Conservation (phyloP, 2,888 invertebrate genomes). For the Lasioglossum malachurum region DNA sequence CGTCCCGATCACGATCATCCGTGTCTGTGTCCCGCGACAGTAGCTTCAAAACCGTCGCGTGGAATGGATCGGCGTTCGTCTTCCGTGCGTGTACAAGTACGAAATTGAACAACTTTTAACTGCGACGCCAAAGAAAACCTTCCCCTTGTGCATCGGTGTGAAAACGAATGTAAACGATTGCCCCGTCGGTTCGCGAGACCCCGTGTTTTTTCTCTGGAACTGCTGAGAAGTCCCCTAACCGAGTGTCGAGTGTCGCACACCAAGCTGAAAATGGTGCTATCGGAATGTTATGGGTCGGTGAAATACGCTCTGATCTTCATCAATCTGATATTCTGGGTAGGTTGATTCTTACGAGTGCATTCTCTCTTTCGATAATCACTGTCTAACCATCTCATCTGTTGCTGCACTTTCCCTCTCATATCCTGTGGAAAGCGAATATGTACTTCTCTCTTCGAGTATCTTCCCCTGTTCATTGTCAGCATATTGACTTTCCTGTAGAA, state of each 20-base stretch:
- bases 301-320: conserved; percentile 90
- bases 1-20: not conserved
- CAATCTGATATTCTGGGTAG: conserved; percentile 91
- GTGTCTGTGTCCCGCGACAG: conserved; percentile 48
- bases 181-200: not conserved
- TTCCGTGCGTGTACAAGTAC: conserved; percentile 9
- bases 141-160: conserved; percentile 9
- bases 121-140: not conserved
- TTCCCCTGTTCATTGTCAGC: not conserved
- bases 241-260: conserved; percentile 34
- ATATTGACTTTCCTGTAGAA: not conserved
- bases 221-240: conserved; percentile 33
- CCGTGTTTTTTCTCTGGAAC: conserved; percentile 18
- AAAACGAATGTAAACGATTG: conserved; percentile 33
- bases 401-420: conserved; percentile 1
- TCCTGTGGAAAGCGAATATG: not conserved
- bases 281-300: conserved; percentile 90
- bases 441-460: not conserved
- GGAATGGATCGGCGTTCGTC: conserved; percentile 38
- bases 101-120: conserved; percentile 14
- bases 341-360: conserved; percentile 74
- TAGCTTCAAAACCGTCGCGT: conserved; percentile 50
- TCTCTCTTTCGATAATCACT: not conserved
- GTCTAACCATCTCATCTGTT: conserved; percentile 8
- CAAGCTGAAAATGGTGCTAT: conserved; percentile 87